These are phyloP conservation scores for Progne subis DNA, from an alignment of 2,113 vertebrate genomes.

Conservation along the genomic window DNA sequence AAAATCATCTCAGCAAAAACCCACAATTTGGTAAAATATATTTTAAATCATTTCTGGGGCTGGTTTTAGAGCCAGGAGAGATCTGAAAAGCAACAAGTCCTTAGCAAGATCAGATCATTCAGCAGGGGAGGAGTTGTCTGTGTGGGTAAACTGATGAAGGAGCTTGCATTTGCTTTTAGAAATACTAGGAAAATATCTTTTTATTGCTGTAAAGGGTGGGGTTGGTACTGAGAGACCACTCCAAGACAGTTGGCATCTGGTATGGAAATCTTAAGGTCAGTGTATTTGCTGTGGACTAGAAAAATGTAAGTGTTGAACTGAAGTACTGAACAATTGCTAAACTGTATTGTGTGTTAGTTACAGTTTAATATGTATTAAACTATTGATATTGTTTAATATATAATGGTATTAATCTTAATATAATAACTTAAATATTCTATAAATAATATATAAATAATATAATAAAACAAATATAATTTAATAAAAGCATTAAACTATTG, in stretches of 20 bases:
- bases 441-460: neutral
- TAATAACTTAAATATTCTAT: neutral
- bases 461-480: neutral
- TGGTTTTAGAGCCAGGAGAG: neutral
- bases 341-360: neutral
- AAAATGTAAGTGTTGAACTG: neutral
- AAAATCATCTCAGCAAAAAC: conserved; percentile 85
- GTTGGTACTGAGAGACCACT: neutral
- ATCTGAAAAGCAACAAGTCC: neutral
- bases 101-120: neutral
- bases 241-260: neutral
- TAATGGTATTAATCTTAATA: neutral
- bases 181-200: neutral
- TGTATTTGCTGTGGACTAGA: neutral
- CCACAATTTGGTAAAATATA: conserved; percentile 81
- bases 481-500: neutral
- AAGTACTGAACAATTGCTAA: neutral
- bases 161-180: neutral
- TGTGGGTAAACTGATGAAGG: neutral
- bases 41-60: no score
- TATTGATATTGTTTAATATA: neutral
- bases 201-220: neutral
- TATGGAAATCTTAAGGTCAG: rapidly evolving
- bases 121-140: neutral
- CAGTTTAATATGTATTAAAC: neutral